Base-by-base conservation (phyloP, 2,797 vertebrate species). In the Apogon talboti region DNA sequence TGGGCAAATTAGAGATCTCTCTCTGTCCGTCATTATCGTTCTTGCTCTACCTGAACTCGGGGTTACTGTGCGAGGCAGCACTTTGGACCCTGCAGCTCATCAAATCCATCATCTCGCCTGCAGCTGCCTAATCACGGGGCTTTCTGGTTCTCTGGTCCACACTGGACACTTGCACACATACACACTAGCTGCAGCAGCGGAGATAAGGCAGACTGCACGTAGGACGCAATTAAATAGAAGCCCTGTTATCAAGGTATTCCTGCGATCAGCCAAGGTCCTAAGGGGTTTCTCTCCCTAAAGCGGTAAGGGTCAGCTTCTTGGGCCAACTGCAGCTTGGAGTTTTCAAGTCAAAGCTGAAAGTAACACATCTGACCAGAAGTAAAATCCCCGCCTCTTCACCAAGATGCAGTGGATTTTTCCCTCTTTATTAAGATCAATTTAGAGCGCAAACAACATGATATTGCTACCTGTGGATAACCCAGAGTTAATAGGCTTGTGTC, bases 191-290 rank as follows among this genome's bases (percentile, higher is more conserved):
- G 90, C 89, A 61, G 85, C 87, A 68, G 87, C 58, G 76, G 47
- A 89, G 89, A 95, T 94, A 94, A 93, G 94, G 66, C 46, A 83
- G 71, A 74, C 81, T 43, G 42, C 61, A 88, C 90, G 84, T 84
- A 83, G 81, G 85, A 76, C 86, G 64, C 85, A 94, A 93, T 92
- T 94, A 92, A 92, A 93, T 81, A 86, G 90, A 74, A 84, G 87
- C 81, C 62, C 82, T 51, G 71, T 78, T 93, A 92, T 85, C 82
- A 73, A 75, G 87, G 79, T 76, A 79, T 84, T 78, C 79, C 66
- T 74, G 83, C 83, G 76, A 87, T 91, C 92, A 83, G 87, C 88
- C 69, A 52, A 64, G 82, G 85, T 87, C 89, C 92, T 87, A 66
- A 79, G 87, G 90, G 89, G 84, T 67, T 89, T 81, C 72, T 86